Conservation (phyloP, 2,888 invertebrate species). For the Leucoma salicis region DNA sequence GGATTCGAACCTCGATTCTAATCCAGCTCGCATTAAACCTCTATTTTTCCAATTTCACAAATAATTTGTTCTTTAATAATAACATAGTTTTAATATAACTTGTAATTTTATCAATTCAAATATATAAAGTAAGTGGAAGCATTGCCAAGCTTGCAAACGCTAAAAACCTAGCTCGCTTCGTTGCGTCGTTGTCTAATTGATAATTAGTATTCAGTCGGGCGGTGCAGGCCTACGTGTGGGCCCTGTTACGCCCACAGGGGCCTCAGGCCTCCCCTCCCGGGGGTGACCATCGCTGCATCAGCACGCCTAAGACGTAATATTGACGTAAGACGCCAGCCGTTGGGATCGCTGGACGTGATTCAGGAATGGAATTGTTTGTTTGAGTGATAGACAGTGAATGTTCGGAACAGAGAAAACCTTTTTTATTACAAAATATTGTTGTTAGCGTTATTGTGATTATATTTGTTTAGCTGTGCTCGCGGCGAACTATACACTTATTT, state of each 20-base stretch:
- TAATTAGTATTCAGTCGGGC: constrained; percentile 71
- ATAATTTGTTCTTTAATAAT: too few relatives aligned
- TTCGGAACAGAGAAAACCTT: not conserved
- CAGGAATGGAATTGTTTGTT: constrained; percentile 10
- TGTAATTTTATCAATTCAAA: constrained; percentile 2
- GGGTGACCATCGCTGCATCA: constrained; percentile 52
- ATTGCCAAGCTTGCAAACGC: constrained; percentile 8
- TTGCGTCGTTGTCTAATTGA: constrained; percentile 51
- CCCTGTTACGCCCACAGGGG: constrained; percentile 30
- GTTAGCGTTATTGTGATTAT: too few relatives aligned
- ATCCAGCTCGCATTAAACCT: too few relatives aligned
- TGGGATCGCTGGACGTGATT: constrained; percentile 53
- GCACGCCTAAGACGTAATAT: constrained; percentile 54
- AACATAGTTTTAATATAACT: too few relatives aligned
- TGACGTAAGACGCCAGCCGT: constrained; percentile 56
- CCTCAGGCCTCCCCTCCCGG: constrained; percentile 29
- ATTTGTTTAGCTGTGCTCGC: too few relatives aligned
- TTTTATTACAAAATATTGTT: too few relatives aligned
- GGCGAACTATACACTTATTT: too few relatives aligned
- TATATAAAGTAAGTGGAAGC: constrained; percentile 4
- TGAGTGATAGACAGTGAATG: constrained; percentile 6
- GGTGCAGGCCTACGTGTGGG: constrained; percentile 68
- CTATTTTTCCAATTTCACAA: too few relatives aligned
- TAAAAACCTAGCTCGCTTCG: constrained; percentile 14
- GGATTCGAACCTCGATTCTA: too few relatives aligned